These are phyloP conservation scores for Perizoma affinitatum DNA, from an alignment of 2,888 invertebrate genomes.

Conservation along the genomic window DNA sequence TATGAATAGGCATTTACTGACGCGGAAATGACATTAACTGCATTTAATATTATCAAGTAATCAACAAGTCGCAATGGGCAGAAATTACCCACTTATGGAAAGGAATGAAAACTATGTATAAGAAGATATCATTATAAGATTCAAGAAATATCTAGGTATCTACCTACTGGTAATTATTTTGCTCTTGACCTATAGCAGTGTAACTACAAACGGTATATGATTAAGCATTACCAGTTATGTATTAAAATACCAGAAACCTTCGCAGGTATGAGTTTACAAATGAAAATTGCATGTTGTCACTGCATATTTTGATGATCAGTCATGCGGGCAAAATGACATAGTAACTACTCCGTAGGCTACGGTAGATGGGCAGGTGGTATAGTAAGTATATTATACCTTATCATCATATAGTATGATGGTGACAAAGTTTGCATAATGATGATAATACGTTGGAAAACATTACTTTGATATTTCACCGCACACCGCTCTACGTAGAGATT, in stretches of 20 bases:
- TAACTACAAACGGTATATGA: constrained; percentile 9
- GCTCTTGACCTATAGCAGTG: constrained; percentile 25
- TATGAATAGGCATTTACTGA: too few species aligned
- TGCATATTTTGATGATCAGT: constrained; percentile 39
- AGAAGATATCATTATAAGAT: background rate
- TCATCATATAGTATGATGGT: background rate
- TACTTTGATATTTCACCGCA: background rate
- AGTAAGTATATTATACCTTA: background rate
- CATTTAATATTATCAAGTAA: too few species aligned
- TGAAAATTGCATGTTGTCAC: constrained; percentile 41
- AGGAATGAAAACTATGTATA: background rate
- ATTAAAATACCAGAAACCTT: constrained; percentile 33
- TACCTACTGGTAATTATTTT: constrained; percentile 11
- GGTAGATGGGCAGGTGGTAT: constrained; percentile 4
- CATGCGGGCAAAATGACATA: constrained; percentile 36
- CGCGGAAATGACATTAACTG: too few species aligned
- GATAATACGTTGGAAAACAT: constrained; percentile 10
- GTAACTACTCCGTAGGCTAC: constrained; percentile 1
- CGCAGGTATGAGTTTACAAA: constrained; percentile 31
- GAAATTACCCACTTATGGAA: background rate
- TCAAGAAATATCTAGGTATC: background rate
- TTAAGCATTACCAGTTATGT: constrained; percentile 32
- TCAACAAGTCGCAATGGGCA: too few species aligned
- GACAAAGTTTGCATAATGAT: constrained; percentile 14
- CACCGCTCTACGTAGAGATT: too few species aligned